Conservation (phyloP, 2,113 vertebrate species). For the Oreochromis tanganicae region DNA sequence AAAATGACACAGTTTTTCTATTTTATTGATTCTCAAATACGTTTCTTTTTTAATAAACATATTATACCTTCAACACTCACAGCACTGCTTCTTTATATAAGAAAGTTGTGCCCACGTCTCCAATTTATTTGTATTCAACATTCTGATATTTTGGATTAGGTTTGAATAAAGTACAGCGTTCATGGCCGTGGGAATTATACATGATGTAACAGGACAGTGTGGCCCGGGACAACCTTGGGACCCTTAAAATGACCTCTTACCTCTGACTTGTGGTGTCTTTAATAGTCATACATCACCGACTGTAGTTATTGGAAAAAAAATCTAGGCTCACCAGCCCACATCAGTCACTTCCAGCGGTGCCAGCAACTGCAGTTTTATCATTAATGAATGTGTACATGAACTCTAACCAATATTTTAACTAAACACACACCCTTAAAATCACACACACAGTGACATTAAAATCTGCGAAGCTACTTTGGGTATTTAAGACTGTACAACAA, state of each 20-base stretch:
- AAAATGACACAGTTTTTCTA: not conserved
- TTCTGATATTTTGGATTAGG: not conserved
- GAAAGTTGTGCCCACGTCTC: not conserved
- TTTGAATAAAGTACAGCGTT: not conserved
- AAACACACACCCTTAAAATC: not conserved
- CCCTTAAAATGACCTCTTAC: conserved; percentile 4
- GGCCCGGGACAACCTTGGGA: not conserved
- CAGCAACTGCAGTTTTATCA: not conserved
- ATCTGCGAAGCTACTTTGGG: not conserved
- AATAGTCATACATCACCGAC: conserved; percentile 2
- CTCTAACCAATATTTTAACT: not conserved
- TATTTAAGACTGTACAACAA: not conserved
- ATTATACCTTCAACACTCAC: not conserved
- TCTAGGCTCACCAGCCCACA: not conserved
- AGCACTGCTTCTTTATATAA: not conserved
- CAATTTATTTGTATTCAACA: not conserved
- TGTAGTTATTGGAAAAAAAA: not conserved
- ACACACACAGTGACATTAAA: not conserved
- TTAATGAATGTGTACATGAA: not conserved
- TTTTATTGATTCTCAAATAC: not conserved
- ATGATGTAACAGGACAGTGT: not conserved
- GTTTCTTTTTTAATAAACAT: not conserved
- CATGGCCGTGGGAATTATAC: not conserved
- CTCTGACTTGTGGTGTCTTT: conserved; percentile 3
- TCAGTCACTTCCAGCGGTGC: not conserved